Conservation (phyloP, 1,140 invertebrate species). For the Bombus picipes region DNA sequence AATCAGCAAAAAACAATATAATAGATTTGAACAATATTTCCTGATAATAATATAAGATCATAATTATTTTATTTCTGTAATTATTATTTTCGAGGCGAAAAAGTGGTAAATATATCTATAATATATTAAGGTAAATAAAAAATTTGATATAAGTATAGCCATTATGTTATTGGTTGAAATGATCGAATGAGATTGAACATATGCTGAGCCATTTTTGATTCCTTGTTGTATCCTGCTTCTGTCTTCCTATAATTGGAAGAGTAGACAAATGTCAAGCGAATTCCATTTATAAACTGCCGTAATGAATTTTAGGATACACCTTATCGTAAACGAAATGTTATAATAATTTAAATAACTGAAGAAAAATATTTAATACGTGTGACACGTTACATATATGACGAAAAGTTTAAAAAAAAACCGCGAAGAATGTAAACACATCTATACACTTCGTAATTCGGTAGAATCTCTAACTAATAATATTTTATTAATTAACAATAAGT, state of each 20-base stretch:
- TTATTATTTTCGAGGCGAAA: not conserved
- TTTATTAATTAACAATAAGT: no score
- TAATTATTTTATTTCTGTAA: not conserved
- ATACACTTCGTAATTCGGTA: not conserved
- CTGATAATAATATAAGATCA: not conserved
- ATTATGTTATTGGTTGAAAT: not conserved
- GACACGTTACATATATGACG: not conserved
- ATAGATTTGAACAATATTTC: not conserved
- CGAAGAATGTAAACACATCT: constrained; percentile 18
- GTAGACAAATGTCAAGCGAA: not conserved
- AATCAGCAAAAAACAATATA: not conserved
- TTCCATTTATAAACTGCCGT: not conserved
- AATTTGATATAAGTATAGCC: not conserved
- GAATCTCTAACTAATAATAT: no score
- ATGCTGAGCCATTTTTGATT: not conserved
- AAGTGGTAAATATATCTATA: not conserved
- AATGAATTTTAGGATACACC: not conserved
- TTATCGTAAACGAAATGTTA: not conserved
- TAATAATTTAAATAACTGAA: not conserved
- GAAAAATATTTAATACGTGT: not conserved
- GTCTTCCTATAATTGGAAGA: not conserved
- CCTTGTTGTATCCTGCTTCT: not conserved
- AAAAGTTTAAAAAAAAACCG: constrained; percentile 22
- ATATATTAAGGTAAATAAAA: not conserved
- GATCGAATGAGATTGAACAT: not conserved